Conservation (phyloP, 2,888 invertebrate species). For the Platerodrilus igneus region DNA sequence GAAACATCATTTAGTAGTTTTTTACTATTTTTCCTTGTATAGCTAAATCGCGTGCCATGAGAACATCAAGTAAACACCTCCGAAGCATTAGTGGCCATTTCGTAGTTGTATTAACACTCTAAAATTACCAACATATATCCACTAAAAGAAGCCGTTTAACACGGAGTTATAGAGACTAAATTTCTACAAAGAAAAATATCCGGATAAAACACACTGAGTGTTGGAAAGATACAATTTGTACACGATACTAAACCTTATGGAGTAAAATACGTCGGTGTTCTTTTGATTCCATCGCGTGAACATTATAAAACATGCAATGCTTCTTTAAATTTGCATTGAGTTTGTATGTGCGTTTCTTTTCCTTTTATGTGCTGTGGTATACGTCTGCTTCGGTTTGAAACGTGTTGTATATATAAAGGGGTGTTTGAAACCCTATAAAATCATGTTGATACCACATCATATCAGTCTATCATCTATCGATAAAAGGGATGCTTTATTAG, state of each 20-base stretch:
- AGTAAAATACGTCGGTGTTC: constrained; percentile 13
- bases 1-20: constrained; percentile 11
- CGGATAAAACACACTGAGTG: constrained; percentile 15
- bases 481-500: too few relatives aligned
- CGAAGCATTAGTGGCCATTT: constrained; percentile 50
- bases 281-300: constrained; percentile 24
- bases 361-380: constrained; percentile 9
- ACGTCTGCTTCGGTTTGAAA: constrained; percentile 10
- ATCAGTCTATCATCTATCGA: too few relatives aligned
- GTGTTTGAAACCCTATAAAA: too few relatives aligned
- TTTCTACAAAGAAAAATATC: constrained; percentile 5
- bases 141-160: constrained; percentile 17
- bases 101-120: constrained; percentile 45
- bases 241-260: constrained; percentile 15
- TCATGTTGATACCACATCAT: too few relatives aligned
- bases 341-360: constrained; percentile 17
- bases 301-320: constrained; percentile 27
- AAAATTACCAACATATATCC: constrained; percentile 34
- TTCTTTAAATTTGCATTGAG: constrained; percentile 21
- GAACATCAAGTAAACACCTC: constrained; percentile 48
- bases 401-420: too few relatives aligned
- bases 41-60: constrained; percentile 41
- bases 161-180: constrained; percentile 8
- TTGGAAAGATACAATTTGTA: constrained; percentile 15
- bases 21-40: constrained; percentile 24